Evolutionary conservation across 2,888 invertebrate genomes (phyloP), one percentile per base, ranked within the genome.

Genomic region (Epinotia demarniana): DNA sequence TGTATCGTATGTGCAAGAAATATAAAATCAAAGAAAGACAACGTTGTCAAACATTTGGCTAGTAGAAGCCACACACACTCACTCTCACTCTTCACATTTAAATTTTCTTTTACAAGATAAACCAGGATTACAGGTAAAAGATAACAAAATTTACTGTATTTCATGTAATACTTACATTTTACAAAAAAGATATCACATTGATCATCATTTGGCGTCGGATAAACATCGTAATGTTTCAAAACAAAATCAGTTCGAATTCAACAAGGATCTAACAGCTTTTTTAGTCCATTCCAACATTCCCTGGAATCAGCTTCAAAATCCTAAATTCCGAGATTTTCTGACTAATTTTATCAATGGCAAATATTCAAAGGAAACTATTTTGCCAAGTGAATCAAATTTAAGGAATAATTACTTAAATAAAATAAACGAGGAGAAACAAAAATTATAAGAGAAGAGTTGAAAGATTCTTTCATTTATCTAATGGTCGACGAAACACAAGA

Each of bases 391-490:
- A n/a, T n/a, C n/a, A n/a, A n/a, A n/a, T n/a, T n/a, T n/a, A n/a
- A n/a, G 57, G 43, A 69, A 58, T 69, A 69, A 69, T 43, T 69
- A 57, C 58, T 57, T 57, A 69, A 57, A 69, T 69, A 39, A 55
- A 55, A 18, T 55, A 55, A 4, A 55, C 55, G 55, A 55, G 55
- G 55, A 55, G 18, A 55, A 53, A 53, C 4, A 53, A 53, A 53
- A 12, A 53, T 13, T 16, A 53, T 16, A 16, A 16, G 55, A 55
- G 55, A 55, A 55, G 55, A 55, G 4, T 55, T 55, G 55, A 55
- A 55, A 18, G 55, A 55, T 55, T 55, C 73, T 57, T 68, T 72
- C 61, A 66, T 73, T 72, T 63, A 68, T 53, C 53, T 57, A 58
- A 55, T 69, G 55, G 58, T 69, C 58, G 55, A 43, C 8, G 53